Conservation (phyloP, 2,113 vertebrate genomes). For the Hypocryptadius cinnamomeus region DNA sequence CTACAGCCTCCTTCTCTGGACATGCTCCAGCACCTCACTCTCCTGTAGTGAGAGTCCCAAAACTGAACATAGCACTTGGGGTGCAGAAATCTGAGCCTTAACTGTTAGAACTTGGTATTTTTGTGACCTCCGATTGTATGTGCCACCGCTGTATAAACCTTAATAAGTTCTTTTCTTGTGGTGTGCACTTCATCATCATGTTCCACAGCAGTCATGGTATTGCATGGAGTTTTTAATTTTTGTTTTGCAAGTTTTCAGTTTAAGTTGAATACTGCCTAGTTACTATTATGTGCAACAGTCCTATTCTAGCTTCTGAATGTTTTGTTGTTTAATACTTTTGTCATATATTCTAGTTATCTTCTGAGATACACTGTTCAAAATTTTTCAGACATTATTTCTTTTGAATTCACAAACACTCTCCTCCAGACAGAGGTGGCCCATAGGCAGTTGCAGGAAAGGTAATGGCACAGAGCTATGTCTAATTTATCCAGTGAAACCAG, state of each 20-base stretch:
- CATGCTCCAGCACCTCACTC: not conserved
- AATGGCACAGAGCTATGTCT: not conserved
- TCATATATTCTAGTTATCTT: not conserved
- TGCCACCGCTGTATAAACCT: not conserved
- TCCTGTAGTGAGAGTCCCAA: not conserved
- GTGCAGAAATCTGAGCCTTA: not conserved
- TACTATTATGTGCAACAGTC: not conserved
- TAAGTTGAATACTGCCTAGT: not conserved
- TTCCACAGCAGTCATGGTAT: not conserved
- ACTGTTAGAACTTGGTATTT: not conserved
- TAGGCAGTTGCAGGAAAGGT: not conserved
- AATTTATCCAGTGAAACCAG: not conserved
- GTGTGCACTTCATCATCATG: rapidly evolving
- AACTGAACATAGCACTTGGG: not conserved
- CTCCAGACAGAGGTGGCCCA: not conserved
- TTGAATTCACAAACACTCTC: not conserved
- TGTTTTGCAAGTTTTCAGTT: not conserved
- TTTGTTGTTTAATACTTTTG: not conserved
- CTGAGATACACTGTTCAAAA: not conserved
- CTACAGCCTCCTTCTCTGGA: not conserved
- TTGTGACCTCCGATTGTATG: not conserved
- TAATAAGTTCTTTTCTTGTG: not conserved
- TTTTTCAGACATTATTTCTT: not conserved
- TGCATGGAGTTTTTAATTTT: not conserved
- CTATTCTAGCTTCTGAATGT: not conserved